Evolutionary conservation across 1,140 invertebrate species (phyloP), one percentile per base, ranked within the genome.

Genomic region (Copidosoma floridanum): DNA sequence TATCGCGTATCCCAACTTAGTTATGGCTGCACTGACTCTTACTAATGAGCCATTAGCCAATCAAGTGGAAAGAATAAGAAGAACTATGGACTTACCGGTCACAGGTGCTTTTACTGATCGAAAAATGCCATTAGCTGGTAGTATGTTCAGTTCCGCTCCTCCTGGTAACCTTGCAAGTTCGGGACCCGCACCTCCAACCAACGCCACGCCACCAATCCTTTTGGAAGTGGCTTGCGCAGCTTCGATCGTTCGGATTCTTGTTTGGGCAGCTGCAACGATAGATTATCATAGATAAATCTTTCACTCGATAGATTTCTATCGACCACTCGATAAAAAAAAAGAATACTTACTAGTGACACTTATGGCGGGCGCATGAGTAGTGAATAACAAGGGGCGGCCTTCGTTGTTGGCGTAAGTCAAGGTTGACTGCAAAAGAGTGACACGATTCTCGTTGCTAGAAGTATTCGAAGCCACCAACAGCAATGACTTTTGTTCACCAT

Each of bases 351-450:
- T 76, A 10, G 77, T 68, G 21, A 72, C 74, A 46, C 71, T 80
- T 18, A 79, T 63, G n/a, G 75, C 69, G 2, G 77, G 71, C 12
- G 77, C 70, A 65, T 79, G 78, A 5, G 77, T 68, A 1, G 77
- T 67, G 1, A 77, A 71, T 12, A 80, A 69, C 44, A 79, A 57
- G 8, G 78, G 77, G 44, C 77, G 72, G 46, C 68, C 75, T 44
- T 79, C 78, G 59, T 78, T 80, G 18, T 74, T 71, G 21, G 77
- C 71, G 6, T 12, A 6, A 32, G 29, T 32, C 64, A 74, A 79
- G 16, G 76, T 77, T 55, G 78, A 79, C 68, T 80, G 78, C 21
- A 80, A 73, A 46, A 80, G 74, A 27, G 79, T 81, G n/a, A 81
- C 77, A 21, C 79, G 67, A 57, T 79, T 80, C 53, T 81, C 79